Conservation (phyloP, 1,140 invertebrate genomes). For the Protaetia brevitarsis region DNA sequence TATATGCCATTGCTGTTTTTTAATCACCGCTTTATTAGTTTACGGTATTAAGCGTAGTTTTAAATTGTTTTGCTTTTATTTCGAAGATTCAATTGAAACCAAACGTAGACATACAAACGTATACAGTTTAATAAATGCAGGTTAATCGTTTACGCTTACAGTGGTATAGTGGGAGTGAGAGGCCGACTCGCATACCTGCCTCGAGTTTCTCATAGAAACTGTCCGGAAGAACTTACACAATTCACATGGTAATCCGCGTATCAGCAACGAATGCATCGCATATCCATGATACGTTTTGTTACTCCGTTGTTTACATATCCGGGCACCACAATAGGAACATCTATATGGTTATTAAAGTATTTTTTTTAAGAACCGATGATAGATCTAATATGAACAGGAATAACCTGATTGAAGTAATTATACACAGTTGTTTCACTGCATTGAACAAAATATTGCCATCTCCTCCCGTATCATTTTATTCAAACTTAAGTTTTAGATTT, state of each 20-base stretch:
- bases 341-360: not conserved
- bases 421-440: too few species aligned
- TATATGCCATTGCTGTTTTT: not conserved
- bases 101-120: not conserved
- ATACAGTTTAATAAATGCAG: not conserved
- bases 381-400: too few species aligned
- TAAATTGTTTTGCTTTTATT: not conserved
- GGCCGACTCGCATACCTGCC: not conserved
- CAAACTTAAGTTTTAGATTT: too few species aligned
- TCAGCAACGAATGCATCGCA: not conserved
- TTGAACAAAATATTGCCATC: too few species aligned
- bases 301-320: not conserved
- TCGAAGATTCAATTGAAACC: constrained; percentile 2
- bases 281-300: not conserved
- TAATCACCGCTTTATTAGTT: too few species aligned
- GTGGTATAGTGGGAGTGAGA: not conserved
- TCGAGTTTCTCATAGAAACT: constrained; percentile 2
- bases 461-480: too few species aligned
- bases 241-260: constrained; percentile 4
- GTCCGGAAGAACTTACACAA: constrained; percentile 8
- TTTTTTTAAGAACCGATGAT: too few species aligned
- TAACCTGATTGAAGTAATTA: too few species aligned
- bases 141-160: not conserved
- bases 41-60: too few species aligned
- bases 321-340: not conserved